These are phyloP conservation scores for Bungarus multicinctus DNA, from an alignment of 2,113 vertebrate species.

Conservation along the genomic window DNA sequence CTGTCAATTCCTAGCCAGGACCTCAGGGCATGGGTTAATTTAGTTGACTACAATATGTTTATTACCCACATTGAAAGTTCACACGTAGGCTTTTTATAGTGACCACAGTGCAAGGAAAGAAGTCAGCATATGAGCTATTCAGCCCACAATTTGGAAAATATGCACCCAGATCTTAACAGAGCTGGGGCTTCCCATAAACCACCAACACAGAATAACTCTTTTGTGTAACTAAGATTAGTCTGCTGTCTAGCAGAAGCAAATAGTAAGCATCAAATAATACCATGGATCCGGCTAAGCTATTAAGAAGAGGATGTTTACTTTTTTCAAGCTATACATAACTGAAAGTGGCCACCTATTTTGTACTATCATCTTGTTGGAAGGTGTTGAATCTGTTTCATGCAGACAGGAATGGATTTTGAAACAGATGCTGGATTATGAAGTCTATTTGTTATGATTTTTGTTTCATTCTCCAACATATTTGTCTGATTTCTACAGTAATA, in stretches of 20 bases:
- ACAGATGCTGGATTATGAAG: neutral
- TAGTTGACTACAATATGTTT: constrained; percentile 3
- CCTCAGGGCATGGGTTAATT: constrained; percentile 4
- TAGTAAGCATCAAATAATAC: neutral
- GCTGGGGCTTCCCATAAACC: neutral
- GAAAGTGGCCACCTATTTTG: neutral
- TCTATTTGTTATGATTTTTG: neutral
- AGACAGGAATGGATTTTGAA: neutral
- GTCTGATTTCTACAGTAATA: neutral
- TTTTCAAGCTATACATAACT: neutral
- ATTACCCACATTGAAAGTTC: neutral
- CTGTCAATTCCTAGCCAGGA: neutral
- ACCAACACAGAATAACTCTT: neutral
- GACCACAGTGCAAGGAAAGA: constrained; percentile 2
- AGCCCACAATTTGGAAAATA: neutral
- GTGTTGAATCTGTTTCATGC: neutral
- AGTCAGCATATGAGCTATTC: constrained; percentile 2
- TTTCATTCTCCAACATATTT: neutral
- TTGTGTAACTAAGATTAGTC: neutral
- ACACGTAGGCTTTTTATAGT: neutral
- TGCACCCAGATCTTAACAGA: neutral
- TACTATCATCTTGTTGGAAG: neutral
- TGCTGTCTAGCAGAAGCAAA: neutral
- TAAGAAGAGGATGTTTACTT: neutral
- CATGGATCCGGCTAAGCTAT: neutral